Evolutionary conservation across 2,888 invertebrate species (phyloP).

Genomic region (Odontocerum albicorne): DNA sequence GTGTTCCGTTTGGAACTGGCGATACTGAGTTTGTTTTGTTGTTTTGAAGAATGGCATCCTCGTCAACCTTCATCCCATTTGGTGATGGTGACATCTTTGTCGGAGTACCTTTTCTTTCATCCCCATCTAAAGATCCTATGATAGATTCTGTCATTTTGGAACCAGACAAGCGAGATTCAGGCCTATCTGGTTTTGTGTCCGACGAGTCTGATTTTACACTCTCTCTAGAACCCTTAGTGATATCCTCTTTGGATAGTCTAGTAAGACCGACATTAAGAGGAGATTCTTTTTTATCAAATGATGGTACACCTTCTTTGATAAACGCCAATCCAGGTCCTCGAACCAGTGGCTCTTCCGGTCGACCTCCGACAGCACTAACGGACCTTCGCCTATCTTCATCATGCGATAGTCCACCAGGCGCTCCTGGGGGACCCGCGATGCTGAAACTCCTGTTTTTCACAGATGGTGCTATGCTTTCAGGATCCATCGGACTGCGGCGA

Average conservation of each 20-base stretch:
- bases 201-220: conserved; percentile 49
- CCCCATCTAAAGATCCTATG: conserved; percentile 48
- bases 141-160: conserved; percentile 57
- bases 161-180: conserved; percentile 52
- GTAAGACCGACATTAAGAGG: conserved; percentile 32
- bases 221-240: conserved; percentile 49
- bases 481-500: conserved; percentile 47
- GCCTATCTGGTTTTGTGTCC: conserved; percentile 47
- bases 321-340: conserved; percentile 51
- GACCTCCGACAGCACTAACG: conserved; percentile 54
- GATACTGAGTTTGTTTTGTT: conserved; percentile 36
- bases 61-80: conserved; percentile 47
- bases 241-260: conserved; percentile 45
- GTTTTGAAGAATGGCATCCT: conserved; percentile 51
- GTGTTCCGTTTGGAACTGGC: conserved; percentile 25
- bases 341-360: conserved; percentile 47
- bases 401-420: conserved; percentile 47
- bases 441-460: conserved; percentile 59
- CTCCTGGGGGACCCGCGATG: conserved; percentile 54
- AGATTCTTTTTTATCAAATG: conserved; percentile 45
- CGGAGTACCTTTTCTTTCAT: conserved; percentile 36
- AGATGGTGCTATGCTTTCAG: conserved; percentile 49
- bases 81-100: conserved; percentile 39
- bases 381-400: conserved; percentile 56
- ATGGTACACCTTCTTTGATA: conserved; percentile 49